These are phyloP conservation scores for Rhopalosiphum padi DNA, from an alignment of 1,140 invertebrate species.

Conservation along the genomic window DNA sequence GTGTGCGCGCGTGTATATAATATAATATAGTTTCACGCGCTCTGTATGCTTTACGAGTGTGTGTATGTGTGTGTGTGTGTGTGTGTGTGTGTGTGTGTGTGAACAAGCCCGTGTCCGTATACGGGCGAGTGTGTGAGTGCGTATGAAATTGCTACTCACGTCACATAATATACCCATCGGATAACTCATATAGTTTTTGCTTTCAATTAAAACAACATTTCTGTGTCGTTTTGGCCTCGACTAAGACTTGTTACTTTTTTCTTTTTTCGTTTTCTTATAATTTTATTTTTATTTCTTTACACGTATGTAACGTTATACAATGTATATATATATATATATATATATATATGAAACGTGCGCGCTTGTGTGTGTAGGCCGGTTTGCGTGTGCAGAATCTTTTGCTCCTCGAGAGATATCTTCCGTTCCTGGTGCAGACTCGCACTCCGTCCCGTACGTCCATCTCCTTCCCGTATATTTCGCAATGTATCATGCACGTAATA, in stretches of 20 bases:
- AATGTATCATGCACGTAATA: slow-evolving; percentile 17
- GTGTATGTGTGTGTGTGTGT: background rate
- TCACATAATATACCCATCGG: slow-evolving; percentile 37
- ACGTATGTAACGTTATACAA: background rate
- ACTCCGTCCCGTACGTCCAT: background rate
- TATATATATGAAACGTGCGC: background rate
- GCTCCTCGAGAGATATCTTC: slow-evolving; percentile 21
- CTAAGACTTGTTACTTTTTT: slow-evolving; percentile 19
- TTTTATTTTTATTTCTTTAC: slow-evolving; percentile 43
- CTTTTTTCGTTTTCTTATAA: background rate
- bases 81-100: background rate
- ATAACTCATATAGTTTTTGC: slow-evolving; percentile 35
- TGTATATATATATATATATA: background rate
- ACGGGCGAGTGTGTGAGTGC: background rate
- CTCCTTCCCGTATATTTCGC: background rate
- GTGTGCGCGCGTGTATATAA: background rate
- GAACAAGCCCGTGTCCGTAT: too few relatives aligned
- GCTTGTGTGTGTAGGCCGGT: background rate
- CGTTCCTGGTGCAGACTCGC: background rate
- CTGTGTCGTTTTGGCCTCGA: background rate
- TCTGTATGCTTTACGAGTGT: background rate
- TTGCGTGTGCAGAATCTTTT: slow-evolving; percentile 49
- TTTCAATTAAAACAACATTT: slow-evolving; percentile 53
- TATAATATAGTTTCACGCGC: slow-evolving; percentile 17
- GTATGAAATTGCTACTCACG: slow-evolving; percentile 33